Percentiles rank a stretch among this genome's conserved stretches.
These are phyloP conservation scores for Meloe dianella DNA, from an alignment of 2,888 invertebrate species.

Conservation along the genomic window DNA sequence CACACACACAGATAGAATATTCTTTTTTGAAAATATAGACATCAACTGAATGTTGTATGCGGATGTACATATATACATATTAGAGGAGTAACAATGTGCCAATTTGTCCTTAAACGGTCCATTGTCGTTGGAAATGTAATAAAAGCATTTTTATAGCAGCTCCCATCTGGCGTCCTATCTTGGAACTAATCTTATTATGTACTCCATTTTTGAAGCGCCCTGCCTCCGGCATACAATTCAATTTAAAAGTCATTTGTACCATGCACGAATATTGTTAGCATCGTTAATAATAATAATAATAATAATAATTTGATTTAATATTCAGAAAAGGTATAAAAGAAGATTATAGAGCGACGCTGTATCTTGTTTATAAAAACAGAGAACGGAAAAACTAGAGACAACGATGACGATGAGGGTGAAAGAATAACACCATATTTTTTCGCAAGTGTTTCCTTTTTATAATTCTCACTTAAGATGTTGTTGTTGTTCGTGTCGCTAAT, in stretches of 20 bases:
- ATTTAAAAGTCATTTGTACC: constrained; percentile 73
- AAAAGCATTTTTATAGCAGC: constrained; percentile 58
- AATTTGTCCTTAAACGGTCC: constrained; percentile 55
- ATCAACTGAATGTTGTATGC: neutral
- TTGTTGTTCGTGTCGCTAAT: no score
- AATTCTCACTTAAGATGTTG: neutral
- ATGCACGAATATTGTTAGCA: constrained; percentile 60
- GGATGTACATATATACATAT: neutral
- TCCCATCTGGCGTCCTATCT: constrained; percentile 60
- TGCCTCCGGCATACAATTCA: constrained; percentile 63
- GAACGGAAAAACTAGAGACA: neutral
- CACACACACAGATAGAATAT: constrained; percentile 32
- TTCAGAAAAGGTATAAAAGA: constrained; percentile 50
- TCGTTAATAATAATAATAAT: constrained; percentile 58
- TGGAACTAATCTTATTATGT: constrained; percentile 69
- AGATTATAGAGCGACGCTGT: constrained; percentile 47
- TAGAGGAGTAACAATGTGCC: constrained; percentile 53
- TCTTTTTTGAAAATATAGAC: neutral
- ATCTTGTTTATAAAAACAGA: constrained; percentile 29
- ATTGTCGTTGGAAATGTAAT: constrained; percentile 56
- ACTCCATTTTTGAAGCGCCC: constrained; percentile 69
- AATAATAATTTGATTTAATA: constrained; percentile 60
- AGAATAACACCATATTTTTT: neutral
- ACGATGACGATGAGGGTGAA: neutral
- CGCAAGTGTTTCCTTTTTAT: neutral